These are phyloP conservation scores for Patiria miniata DNA, from an alignment of 35 echinoderm and acorn worm species.

Conservation along the genomic window DNA sequence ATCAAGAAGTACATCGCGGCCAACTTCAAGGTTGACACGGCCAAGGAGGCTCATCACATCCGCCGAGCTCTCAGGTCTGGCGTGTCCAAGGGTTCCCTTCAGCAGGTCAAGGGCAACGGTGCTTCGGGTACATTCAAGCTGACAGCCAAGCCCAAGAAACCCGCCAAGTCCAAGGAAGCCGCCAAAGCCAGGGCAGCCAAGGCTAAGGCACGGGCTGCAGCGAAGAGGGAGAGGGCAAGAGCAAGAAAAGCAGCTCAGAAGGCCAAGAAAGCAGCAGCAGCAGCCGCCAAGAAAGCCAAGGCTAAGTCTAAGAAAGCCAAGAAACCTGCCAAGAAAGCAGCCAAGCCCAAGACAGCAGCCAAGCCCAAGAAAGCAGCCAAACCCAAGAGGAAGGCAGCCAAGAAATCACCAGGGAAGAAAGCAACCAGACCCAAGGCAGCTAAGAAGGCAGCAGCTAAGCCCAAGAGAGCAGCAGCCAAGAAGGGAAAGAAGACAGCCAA, in stretches of 20 bases:
- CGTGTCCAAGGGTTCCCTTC: conserved; percentile 25
- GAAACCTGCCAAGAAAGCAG: not conserved
- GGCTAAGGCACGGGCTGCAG: conserved; percentile 30
- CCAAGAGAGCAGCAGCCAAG: conserved; percentile 12
- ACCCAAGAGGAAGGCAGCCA: conserved; percentile 1
- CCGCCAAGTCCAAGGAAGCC: conserved; percentile 6
- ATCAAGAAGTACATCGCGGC: conserved; percentile 78
- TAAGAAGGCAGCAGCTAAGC: conserved; percentile 1
- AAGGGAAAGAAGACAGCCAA: conserved; percentile 7
- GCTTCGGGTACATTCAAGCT: conserved; percentile 57
- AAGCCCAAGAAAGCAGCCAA: conserved; percentile 27
- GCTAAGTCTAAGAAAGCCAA: conserved; percentile 35
- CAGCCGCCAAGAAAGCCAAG: conserved; percentile 53
- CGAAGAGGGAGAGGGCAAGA: conserved; percentile 9
- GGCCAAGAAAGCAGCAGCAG: conserved; percentile 39
- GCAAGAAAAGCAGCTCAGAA: conserved; percentile 18
- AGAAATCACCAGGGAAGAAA: conserved; percentile 39
- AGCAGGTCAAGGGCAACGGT: conserved; percentile 46
- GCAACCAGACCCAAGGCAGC: conserved; percentile 32
- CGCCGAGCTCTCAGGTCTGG: conserved; percentile 37
- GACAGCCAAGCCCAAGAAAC: conserved; percentile 5
- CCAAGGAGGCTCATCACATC: conserved; percentile 34
- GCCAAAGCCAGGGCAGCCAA: conserved; percentile 35
- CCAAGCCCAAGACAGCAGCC: conserved; percentile 25
- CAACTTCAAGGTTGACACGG: conserved; percentile 71